These are phyloP conservation scores for Tineola bisselliella DNA, from an alignment of 2,888 invertebrate species.

Conservation along the genomic window DNA sequence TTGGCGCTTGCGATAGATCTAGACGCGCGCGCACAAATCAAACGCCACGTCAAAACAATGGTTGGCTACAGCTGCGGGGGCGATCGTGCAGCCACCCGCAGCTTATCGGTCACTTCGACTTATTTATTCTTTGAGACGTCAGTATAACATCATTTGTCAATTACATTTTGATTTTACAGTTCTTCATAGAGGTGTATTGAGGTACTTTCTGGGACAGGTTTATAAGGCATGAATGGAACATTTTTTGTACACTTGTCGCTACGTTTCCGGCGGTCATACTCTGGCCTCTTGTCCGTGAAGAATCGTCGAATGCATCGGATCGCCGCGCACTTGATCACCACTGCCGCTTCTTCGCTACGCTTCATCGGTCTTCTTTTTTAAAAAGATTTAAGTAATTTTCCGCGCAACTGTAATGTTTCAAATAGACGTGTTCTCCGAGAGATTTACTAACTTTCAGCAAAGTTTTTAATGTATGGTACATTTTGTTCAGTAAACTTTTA, in stretches of 20 bases:
- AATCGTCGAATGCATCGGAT: conserved; percentile 60
- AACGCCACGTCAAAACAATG: conserved; percentile 53
- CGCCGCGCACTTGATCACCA: conserved; percentile 30
- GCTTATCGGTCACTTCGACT: conserved; percentile 13
- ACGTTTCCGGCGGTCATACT: conserved; percentile 51
- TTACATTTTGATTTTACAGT: conserved; percentile 1
- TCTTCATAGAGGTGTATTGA: neutral
- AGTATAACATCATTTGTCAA: conserved; percentile 13
- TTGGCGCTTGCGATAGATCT: conserved; percentile 49
- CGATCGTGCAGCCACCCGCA: conserved; percentile 34
- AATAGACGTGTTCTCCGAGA: neutral
- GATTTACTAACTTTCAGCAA: too few species aligned
- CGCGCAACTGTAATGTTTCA: neutral
- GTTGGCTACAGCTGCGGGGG: conserved; percentile 43
- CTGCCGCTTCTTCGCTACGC: neutral
- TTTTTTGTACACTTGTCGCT: conserved; percentile 65
- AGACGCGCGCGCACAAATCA: conserved; percentile 59
- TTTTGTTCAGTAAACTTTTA: neutral
- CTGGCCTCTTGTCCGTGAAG: conserved; percentile 47
- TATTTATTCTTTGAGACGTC: conserved; percentile 13
- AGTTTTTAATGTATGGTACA: too few species aligned
- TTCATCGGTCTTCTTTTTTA: too few species aligned
- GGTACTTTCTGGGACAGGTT: neutral
- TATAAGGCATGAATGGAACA: conserved; percentile 47
- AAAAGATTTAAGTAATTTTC: neutral